A percentile compares a stretch with the other conserved stretches of the same genome.
These are phyloP conservation scores for Lithobates sylvaticus DNA, from an alignment of 2,797 vertebrate species.

Conservation along the genomic window DNA sequence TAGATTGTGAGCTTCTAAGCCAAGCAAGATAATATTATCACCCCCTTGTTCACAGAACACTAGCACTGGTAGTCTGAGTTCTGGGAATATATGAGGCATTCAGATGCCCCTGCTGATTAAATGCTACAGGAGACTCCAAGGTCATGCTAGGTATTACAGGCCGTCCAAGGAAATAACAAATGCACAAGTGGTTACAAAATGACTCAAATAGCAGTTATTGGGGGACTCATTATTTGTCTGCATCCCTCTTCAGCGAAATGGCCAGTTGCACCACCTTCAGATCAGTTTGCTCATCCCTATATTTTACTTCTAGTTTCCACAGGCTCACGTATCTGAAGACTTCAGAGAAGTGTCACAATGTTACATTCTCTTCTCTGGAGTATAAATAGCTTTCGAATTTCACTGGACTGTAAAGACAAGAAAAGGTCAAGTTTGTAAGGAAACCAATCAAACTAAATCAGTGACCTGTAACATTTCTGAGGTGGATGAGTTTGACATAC, in stretches of 20 bases:
- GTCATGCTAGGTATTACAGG: no score
- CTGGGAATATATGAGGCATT: no score
- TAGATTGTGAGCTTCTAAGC: no score
- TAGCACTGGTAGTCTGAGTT: no score
- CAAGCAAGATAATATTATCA: no score
- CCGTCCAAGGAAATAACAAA: not conserved
- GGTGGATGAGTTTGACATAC: constrained; percentile 37
- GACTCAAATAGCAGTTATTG: not conserved
- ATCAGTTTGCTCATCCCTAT: not conserved
- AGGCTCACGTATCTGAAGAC: constrained; percentile 7
- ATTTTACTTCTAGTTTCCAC: not conserved
- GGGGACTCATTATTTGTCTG: not conserved
- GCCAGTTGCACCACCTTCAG: no score
- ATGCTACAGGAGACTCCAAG: no score
- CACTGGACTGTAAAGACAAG: constrained; percentile 40
- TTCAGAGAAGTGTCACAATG: constrained; percentile 20
- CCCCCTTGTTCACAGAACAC: no score
- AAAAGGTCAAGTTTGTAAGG: constrained; percentile 53
- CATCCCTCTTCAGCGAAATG: not conserved
- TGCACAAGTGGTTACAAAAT: not conserved
- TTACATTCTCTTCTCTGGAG: constrained; percentile 11
- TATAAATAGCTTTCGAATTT: constrained; percentile 24
- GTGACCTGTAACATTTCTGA: constrained; percentile 50
- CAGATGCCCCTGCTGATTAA: no score
- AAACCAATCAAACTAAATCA: constrained; percentile 57